Evolutionary conservation across 2,113 vertebrate species (phyloP).

Genomic region (Tetrao urogallus): DNA sequence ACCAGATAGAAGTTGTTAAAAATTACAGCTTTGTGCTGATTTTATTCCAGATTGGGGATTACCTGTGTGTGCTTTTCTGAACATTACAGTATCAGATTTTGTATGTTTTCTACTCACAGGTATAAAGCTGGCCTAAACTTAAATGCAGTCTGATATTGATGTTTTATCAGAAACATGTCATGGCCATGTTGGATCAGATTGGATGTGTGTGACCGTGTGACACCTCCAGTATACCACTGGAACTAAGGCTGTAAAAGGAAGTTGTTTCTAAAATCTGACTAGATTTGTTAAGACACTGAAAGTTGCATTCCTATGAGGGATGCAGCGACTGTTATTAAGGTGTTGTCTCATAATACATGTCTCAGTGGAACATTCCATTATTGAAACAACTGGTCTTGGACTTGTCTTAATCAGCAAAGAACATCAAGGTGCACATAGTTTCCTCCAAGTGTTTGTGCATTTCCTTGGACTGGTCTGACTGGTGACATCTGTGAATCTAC

Average conservation of each 20-base stretch:
- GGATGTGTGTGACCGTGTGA: background rate
- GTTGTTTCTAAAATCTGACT: background rate
- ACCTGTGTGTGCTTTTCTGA: background rate
- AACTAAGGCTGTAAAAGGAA: background rate
- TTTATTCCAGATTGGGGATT: background rate
- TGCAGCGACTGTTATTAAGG: background rate
- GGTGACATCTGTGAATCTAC: background rate
- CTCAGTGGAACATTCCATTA: background rate
- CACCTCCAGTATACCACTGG: background rate
- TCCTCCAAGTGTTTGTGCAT: background rate
- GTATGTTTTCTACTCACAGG: background rate
- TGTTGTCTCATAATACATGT: background rate
- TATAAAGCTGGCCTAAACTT: background rate
- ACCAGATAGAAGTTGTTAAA: background rate
- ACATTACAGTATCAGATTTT: background rate
- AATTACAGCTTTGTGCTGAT: background rate
- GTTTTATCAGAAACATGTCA: background rate
- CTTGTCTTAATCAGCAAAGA: background rate
- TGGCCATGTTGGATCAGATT: background rate
- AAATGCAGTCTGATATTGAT: background rate
- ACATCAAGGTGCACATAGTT: background rate
- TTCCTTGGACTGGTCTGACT: background rate
- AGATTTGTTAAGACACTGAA: background rate
- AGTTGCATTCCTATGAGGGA: background rate
- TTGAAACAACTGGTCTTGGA: background rate